Evolutionary conservation across 1,140 invertebrate genomes (phyloP), one percentile per base, ranked within the genome.

Genomic region (Drosophila arizonae): DNA sequence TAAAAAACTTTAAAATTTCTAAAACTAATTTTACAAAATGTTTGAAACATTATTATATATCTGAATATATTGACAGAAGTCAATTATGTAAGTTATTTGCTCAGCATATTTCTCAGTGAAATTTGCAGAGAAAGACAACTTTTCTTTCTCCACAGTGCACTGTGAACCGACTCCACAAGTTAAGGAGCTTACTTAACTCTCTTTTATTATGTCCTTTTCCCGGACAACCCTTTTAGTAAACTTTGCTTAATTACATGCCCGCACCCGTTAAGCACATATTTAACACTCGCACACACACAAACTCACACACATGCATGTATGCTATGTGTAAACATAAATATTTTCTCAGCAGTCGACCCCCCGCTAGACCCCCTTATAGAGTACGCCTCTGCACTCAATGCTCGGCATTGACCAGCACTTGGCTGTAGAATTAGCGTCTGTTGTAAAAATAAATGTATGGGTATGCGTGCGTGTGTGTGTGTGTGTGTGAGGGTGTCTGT

Each of bases 221-320:
- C 45, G 74, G 66, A 63, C 69, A 79, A 86, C 82, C 82, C 82
- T 88, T 86, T 58, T 74, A 76, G 65, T 54, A 87, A 87, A 87
- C 68, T 88, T 88, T 71, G 65, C 79, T 87, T 74, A 88, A 87
- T 87, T 87, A 79, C 76, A 82, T 66, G 79, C 68, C 84, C 84
- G 69, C 69, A 80, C 72, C 79, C 84, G 79, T 80, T 71, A 70
- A 70, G 54, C 67, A 74, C 67, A 64, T 64, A 74, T 64, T 63
- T 74, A 74, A 69, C 66, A 57, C 72, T n/a, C 72, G 45, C 43
- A n/a, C 21, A 60, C 26, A 24, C 28, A 28, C 39, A 26, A 17
- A n/a, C 50, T 33, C 24, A 21, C 9, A 45, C 24, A 28, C 21
- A 28, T 39, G 28, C 15, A 48, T 39, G 26, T 30, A 72, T 28